Base-by-base conservation (phyloP, 2,113 vertebrate species). In the Uria aalge region DNA sequence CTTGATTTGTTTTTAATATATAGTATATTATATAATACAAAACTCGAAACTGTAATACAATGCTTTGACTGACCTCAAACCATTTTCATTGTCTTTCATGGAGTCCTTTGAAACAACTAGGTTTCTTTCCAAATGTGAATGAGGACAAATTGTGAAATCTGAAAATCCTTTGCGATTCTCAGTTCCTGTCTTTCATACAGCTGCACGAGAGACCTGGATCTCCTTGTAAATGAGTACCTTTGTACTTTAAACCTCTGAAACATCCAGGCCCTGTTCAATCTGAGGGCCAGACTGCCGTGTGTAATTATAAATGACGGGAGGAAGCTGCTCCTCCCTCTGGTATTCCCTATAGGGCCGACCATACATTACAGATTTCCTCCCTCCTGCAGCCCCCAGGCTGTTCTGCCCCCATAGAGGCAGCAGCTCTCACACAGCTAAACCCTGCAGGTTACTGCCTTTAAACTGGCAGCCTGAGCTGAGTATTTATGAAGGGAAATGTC, bases 11-110 rank as follows among this genome's bases (percentile, higher is more conserved):
- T 96, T 96, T 95, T 91, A 96, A 95, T 96, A 94, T 97, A 95
- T 95, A 79, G 43, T 95, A 96, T 95, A 85, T 94, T 93, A 95
- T 97, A 96, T 95, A 93, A 96, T 85, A 56, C 77, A 90, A 88
- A 95, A 79, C 74, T 93, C 74, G 72, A 87, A 95, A 90, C 57
- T 75, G 45, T 64, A 97, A 66, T 92, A 94, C 89, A 96, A 96
- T 97, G 80, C 96, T 97, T 94, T 87, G 83, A 94, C 76, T 93
- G 92, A 95, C 92, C 94, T 95, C 96, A 96, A 97, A 94, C 77
- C 91, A 87, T 91, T 94, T 24, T 87, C 91, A 95, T 97, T 94
- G 96, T 97, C 91, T 94, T 92, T 87, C 68, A 59, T 2, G 8
- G 64, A 93, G 68, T 48, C 57, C 95, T 94, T 95, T 95, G 91